Conservation (phyloP, 1,140 invertebrate species). For the Drosophila seguyi region DNA sequence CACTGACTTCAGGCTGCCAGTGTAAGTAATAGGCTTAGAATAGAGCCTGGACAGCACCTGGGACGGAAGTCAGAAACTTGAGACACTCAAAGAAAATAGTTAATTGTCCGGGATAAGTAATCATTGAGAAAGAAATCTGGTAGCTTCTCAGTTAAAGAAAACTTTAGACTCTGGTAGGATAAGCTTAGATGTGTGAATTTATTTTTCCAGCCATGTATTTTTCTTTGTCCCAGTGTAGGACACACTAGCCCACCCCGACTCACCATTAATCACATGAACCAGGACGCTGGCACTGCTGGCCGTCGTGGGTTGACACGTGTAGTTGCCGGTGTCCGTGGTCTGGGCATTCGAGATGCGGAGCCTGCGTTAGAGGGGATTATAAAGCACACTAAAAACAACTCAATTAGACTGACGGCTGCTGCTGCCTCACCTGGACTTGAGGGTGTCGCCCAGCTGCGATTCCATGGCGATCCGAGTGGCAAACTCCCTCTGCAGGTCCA, state of each 20-base stretch:
- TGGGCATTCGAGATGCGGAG: constrained; percentile 87
- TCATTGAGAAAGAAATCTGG: not conserved
- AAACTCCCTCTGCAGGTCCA: constrained; percentile 72
- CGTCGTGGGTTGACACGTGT: constrained; percentile 93
- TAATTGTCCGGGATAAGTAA: not conserved
- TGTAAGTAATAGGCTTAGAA: constrained; percentile 37
- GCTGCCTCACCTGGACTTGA: constrained; percentile 77
- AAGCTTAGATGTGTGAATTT: not conserved
- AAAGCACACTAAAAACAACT: constrained; percentile 13
- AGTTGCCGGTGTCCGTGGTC: constrained; percentile 93
- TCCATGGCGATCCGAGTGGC: constrained; percentile 79
- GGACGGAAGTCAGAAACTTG: not conserved
- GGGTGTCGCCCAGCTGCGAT: constrained; percentile 76
- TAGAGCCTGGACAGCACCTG: constrained; percentile 23
- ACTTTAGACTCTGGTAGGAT: not conserved
- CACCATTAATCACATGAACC: constrained; percentile 96
- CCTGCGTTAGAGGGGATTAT: constrained; percentile 38
- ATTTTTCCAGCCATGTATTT: not conserved
- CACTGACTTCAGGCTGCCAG: constrained; percentile 13
- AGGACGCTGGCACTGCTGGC: constrained; percentile 92
- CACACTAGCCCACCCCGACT: constrained; percentile 43
- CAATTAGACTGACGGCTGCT: constrained; percentile 26
- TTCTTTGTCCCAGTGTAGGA: constrained; percentile 4
- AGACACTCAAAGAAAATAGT: constrained; percentile 17
- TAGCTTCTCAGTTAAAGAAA: too few relatives aligned